A percentile compares a stretch with the other conserved stretches of the same genome.
phyloP scores from a whole-genome alignment of 2,113 vertebrate species.

The Tor tambroides region DNA sequence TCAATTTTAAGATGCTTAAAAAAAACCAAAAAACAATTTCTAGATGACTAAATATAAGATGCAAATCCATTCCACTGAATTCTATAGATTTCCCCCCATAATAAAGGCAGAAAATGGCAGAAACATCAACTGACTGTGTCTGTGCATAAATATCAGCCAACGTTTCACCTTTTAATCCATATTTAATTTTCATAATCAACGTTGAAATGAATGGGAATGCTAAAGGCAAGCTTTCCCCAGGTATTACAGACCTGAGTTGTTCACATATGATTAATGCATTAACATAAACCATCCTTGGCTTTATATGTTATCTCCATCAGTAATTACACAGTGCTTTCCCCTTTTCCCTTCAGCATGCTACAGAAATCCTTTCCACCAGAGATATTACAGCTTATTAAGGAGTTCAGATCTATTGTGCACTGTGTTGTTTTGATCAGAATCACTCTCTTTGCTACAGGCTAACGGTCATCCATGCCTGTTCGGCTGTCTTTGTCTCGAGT shows the following conservation, averaged over 20 bases:
- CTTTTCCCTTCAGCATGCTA: not conserved
- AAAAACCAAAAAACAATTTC: too few relatives aligned
- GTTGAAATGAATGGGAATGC: not conserved
- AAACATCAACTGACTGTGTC: not conserved
- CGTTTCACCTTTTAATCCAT: not conserved
- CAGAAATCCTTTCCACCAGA: constrained; percentile 1
- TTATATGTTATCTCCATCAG: not conserved
- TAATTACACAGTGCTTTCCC: not conserved
- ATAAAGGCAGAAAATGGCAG: not conserved
- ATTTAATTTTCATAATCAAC: not conserved
- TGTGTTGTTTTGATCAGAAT: not conserved
- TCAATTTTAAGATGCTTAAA: too few relatives aligned
- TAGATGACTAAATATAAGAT: not conserved
- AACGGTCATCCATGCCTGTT: constrained; percentile 20
- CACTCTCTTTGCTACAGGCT: not conserved
- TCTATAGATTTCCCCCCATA: not conserved
- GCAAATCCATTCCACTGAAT: not conserved
- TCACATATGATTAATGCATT: not conserved
- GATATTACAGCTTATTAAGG: constrained; percentile 3
- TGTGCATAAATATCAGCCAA: not conserved
- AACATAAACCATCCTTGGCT: constrained; percentile 5
- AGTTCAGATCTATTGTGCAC: not conserved
- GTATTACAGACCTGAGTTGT: not conserved
- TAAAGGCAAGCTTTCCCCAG: not conserved
- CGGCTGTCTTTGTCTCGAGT: constrained; percentile 22